Evolutionary conservation across 2,888 invertebrate genomes (phyloP).

Genomic region (Drosophila algonquin): DNA sequence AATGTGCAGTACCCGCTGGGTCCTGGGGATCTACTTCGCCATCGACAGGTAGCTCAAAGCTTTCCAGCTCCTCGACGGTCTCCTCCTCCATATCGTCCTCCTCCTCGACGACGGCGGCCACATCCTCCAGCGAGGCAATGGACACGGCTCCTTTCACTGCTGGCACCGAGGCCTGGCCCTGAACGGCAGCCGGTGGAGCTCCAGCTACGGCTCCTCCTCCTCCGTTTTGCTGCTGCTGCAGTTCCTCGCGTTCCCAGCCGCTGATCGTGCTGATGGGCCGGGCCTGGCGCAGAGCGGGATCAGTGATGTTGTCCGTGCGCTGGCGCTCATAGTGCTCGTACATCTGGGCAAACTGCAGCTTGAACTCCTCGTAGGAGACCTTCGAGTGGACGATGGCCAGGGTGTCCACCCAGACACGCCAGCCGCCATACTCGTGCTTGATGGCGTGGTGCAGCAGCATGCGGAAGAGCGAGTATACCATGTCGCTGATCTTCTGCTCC

Average conservation of each 20-base stretch:
- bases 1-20: neutral
- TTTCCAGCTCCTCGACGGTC: conserved; percentile 19
- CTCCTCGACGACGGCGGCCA: conserved; percentile 77
- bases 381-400: conserved; percentile 99
- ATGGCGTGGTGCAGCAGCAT: conserved; percentile 99
- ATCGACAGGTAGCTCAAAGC: neutral
- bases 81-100: conserved; percentile 55
- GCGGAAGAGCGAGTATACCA: conserved; percentile 98
- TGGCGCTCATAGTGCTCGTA: conserved; percentile 97
- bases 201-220: conserved; percentile 2
- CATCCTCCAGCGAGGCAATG: conserved; percentile 80
- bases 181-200: neutral
- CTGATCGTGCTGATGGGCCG: conserved; percentile 98
- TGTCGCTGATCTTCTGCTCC: conserved; percentile 98
- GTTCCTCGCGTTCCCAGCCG: conserved; percentile 92
- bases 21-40: conserved; percentile 7
- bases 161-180: conserved; percentile 21
- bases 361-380: conserved; percentile 99
- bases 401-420: conserved; percentile 99
- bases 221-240: conserved; percentile 74
- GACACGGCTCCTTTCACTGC: conserved; percentile 60
- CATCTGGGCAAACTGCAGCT: conserved; percentile 98
- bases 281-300: conserved; percentile 95
- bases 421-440: conserved; percentile 99
- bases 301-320: conserved; percentile 96